These are phyloP conservation scores for Hippocampus guttulatus DNA, from an alignment of 2,113 vertebrate genomes.

Conservation along the genomic window DNA sequence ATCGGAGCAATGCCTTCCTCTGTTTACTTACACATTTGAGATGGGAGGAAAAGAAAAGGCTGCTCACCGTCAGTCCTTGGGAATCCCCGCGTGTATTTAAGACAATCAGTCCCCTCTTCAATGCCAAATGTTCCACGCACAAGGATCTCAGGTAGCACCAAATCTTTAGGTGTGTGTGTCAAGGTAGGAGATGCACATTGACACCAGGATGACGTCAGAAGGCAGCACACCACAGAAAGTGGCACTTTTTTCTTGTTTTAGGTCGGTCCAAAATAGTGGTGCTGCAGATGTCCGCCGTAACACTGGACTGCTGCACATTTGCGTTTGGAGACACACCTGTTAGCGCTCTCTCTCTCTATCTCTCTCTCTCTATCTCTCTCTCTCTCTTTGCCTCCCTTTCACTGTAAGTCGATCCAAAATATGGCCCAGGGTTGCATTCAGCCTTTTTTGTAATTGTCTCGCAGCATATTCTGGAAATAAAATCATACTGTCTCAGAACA, in stretches of 20 bases:
- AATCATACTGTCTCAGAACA: neutral
- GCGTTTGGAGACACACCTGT: conserved; percentile 64
- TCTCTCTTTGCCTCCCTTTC: neutral
- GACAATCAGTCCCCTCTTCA: conserved; percentile 14
- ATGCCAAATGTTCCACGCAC: conserved; percentile 38
- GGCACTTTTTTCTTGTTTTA: neutral
- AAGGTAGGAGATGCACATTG: conserved; percentile 12
- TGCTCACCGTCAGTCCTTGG: conserved; percentile 48
- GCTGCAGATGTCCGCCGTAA: conserved; percentile 36
- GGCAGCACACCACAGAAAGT: neutral
- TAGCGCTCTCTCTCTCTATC: conserved; percentile 47
- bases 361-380: neutral
- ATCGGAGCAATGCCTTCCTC: neutral
- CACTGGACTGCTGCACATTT: conserved; percentile 1
- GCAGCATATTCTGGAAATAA: neutral
- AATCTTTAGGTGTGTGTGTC: conserved; percentile 28
- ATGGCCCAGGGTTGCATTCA: neutral
- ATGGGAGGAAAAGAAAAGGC: neutral
- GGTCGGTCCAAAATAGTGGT: conserved; percentile 24
- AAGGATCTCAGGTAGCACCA: conserved; percentile 46
- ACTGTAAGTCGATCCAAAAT: neutral
- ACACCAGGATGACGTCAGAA: conserved; percentile 24
- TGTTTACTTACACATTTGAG: neutral
- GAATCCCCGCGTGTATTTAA: conserved; percentile 9
- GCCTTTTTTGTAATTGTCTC: too few relatives aligned